Evolutionary conservation across 2,888 invertebrate genomes (phyloP).

Genomic region (Drosophila paracracens): DNA sequence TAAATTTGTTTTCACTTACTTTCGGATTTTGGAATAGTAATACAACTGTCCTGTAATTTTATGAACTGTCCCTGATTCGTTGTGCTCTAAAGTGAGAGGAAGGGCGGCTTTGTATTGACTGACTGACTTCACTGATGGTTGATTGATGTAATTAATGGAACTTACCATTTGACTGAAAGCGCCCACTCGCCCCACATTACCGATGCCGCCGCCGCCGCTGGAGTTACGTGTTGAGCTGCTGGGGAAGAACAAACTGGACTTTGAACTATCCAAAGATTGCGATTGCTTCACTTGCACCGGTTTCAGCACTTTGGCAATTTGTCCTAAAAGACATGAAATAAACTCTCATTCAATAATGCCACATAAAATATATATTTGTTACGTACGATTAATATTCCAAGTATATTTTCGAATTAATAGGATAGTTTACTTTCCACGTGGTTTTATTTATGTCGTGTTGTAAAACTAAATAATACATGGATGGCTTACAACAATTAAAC

Average conservation of each 20-base stretch:
- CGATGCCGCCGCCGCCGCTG: constrained; percentile 57
- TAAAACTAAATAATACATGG: background rate
- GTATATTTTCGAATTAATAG: background rate
- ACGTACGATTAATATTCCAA: background rate
- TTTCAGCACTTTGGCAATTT: constrained; percentile 83
- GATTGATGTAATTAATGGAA: background rate
- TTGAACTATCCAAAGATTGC: constrained; percentile 65
- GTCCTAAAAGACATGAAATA: constrained; percentile 69
- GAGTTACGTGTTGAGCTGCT: constrained; percentile 59
- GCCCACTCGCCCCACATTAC: constrained; percentile 74
- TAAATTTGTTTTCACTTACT: constrained; percentile 67
- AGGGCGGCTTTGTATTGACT: background rate
- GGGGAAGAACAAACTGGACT: constrained; percentile 58
- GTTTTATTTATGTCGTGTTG: background rate
- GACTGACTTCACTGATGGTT: background rate
- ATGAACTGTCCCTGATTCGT: constrained; percentile 82
- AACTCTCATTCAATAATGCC: background rate
- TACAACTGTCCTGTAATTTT: constrained; percentile 81
- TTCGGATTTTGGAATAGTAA: constrained; percentile 78
- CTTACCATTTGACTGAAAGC: constrained; percentile 81
- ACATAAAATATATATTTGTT: background rate
- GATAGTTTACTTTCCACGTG: background rate
- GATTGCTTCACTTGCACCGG: constrained; percentile 80
- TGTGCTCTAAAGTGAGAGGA: constrained; percentile 68
- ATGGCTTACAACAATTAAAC: background rate